A percentile compares a stretch with the other conserved stretches of the same genome.
phyloP scores from a whole-genome alignment of 1,140 invertebrate genomes.

The Daktulosphaira vitifoliae region DNA sequence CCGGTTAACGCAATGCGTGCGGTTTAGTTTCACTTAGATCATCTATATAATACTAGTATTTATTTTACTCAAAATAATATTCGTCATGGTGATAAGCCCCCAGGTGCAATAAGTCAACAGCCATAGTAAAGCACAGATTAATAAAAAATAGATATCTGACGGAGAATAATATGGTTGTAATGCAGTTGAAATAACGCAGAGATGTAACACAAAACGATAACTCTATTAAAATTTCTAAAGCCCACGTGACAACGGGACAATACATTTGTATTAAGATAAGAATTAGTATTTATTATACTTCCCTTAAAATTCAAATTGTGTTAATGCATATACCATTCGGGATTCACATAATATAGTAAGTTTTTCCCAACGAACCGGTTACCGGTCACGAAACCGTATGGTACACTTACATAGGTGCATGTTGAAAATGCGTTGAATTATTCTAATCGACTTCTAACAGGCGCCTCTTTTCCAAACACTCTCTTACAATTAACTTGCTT shows the following conservation, averaged over 20 bases:
- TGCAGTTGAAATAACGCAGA: too few relatives aligned
- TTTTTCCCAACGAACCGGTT: conserved; percentile 11
- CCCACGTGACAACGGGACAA: conserved; percentile 12
- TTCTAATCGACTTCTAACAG: conserved; percentile 23
- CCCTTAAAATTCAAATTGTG: conserved; percentile 19
- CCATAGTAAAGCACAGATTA: too few relatives aligned
- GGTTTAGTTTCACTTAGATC: too few relatives aligned
- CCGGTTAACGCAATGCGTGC: too few relatives aligned
- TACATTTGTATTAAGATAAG: not conserved
- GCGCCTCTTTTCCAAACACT: too few relatives aligned
- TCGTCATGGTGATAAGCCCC: too few relatives aligned
- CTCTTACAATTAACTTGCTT: not conserved
- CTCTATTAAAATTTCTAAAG: not conserved
- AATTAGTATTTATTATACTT: conserved; percentile 6
- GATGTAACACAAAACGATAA: too few relatives aligned
- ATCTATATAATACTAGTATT: too few relatives aligned
- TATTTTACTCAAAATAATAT: too few relatives aligned
- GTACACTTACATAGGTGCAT: not conserved
- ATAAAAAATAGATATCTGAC: too few relatives aligned
- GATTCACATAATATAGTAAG: not conserved
- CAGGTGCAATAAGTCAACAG: too few relatives aligned
- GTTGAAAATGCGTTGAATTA: not conserved
- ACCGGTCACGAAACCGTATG: not conserved
- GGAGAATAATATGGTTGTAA: too few relatives aligned
- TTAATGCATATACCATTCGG: conserved; percentile 2